Conservation (phyloP, 2,797 vertebrate species). For the Crenuchus spilurus region DNA sequence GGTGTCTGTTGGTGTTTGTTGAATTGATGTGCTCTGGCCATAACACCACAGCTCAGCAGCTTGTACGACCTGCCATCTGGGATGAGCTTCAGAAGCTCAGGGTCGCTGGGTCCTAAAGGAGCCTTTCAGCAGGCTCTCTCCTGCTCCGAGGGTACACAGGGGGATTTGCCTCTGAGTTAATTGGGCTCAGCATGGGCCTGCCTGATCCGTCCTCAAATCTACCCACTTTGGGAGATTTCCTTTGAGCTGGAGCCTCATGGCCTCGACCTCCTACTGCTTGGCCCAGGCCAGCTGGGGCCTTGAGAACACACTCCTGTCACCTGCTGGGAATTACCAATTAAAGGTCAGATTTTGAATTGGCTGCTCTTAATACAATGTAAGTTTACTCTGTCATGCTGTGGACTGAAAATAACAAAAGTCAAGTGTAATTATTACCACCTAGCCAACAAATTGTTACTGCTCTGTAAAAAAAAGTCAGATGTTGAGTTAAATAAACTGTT, state of each 20-base stretch:
- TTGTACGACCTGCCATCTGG: conserved; percentile 22
- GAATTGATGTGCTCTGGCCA: background rate
- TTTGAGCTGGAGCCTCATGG: conserved; percentile 37
- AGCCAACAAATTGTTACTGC: background rate
- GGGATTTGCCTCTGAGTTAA: conserved; percentile 36
- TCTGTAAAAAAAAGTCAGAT: background rate
- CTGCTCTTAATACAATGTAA: conserved; percentile 17
- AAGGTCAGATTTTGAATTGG: conserved; percentile 22
- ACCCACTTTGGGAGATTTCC: conserved; percentile 28
- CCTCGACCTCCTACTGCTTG: conserved; percentile 28
- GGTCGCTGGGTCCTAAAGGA: conserved; percentile 26
- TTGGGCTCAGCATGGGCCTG: conserved; percentile 31
- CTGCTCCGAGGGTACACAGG: conserved; percentile 10
- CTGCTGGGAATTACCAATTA: conserved; percentile 29
- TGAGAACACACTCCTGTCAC: background rate
- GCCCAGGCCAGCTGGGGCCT: conserved; percentile 28
- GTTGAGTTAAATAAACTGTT: too few species aligned
- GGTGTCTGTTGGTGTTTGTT: background rate
- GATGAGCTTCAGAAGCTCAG: conserved; percentile 19
- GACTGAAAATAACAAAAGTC: background rate
- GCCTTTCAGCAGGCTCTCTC: conserved; percentile 22
- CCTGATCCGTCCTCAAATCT: conserved; percentile 32
- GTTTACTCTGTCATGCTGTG: background rate
- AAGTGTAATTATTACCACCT: conserved; percentile 7
- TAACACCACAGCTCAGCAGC: background rate